Conservation (phyloP, 2,888 invertebrate species). For the Machimus atricapillus region DNA sequence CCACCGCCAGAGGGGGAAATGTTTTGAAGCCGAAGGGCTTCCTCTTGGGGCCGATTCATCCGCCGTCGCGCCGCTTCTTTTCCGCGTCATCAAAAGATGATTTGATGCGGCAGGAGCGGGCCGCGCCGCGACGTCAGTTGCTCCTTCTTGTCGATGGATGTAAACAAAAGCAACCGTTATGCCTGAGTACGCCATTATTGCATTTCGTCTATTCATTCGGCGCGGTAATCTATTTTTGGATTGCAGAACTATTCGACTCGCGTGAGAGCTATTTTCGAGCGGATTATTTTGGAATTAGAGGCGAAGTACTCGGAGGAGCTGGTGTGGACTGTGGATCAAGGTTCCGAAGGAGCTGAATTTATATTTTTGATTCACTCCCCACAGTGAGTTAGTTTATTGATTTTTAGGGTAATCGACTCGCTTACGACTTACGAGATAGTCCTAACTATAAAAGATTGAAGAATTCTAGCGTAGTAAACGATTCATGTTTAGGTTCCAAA, state of each 20-base stretch:
- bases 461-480: background rate
- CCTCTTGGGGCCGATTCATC: background rate
- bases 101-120: background rate
- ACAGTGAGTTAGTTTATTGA: background rate
- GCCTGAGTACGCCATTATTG: background rate
- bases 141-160: background rate
- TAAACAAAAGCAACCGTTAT: constrained; percentile 24
- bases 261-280: background rate
- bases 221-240: constrained; percentile 1
- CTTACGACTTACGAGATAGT: background rate
- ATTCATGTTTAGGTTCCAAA: background rate
- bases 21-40: background rate
- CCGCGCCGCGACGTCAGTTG: background rate
- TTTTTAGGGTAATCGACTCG: background rate
- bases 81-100: background rate
- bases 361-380: background rate
- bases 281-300: background rate
- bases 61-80: background rate
- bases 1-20: background rate
- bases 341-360: background rate
- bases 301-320: background rate
- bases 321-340: background rate
- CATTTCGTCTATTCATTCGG: background rate
- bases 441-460: background rate
- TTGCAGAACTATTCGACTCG: background rate